These are phyloP conservation scores for Gallirallus australis DNA, from an alignment of 2,797 vertebrate species.

Conservation along the genomic window DNA sequence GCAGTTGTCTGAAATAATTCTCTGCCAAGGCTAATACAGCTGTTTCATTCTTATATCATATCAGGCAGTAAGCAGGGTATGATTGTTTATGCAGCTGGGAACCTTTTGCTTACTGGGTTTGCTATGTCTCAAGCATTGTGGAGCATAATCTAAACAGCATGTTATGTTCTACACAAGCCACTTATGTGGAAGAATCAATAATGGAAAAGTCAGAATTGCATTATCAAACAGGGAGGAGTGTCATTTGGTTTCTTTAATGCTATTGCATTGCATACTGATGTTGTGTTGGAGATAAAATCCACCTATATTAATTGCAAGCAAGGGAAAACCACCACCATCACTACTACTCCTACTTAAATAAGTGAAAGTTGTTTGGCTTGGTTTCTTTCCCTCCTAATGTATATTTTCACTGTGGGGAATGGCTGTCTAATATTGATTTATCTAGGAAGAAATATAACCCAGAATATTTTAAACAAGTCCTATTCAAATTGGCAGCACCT, in stretches of 20 bases:
- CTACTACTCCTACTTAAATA: conserved; percentile 1
- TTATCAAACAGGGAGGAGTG: conserved; percentile 45
- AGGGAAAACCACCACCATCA: background rate
- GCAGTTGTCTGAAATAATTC: conserved; percentile 55
- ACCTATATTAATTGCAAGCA: background rate
- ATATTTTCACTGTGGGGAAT: conserved; percentile 70
- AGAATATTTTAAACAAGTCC: conserved; percentile 54
- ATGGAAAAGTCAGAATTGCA: conserved; percentile 36
- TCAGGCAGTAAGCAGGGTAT: background rate
- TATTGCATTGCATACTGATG: background rate
- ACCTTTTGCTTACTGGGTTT: conserved; percentile 47
- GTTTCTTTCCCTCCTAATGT: conserved; percentile 54
- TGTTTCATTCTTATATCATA: conserved; percentile 52
- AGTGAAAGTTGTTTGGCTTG: conserved; percentile 27
- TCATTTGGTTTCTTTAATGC: conserved; percentile 37
- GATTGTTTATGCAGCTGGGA: conserved; percentile 72
- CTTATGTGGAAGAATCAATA: conserved; percentile 72
- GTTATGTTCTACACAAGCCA: conserved; percentile 52
- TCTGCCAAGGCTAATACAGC: conserved; percentile 71
- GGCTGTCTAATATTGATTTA: conserved; percentile 66
- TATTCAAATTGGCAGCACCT: conserved; percentile 17
- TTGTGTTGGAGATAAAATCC: conserved; percentile 47
- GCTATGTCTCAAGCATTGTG: background rate
- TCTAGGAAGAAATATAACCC: conserved; percentile 62
- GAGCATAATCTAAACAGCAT: conserved; percentile 64